Evolutionary conservation across 2,888 invertebrate genomes (phyloP), one percentile per base, ranked within the genome.

Genomic region (Machimus rusticus): DNA sequence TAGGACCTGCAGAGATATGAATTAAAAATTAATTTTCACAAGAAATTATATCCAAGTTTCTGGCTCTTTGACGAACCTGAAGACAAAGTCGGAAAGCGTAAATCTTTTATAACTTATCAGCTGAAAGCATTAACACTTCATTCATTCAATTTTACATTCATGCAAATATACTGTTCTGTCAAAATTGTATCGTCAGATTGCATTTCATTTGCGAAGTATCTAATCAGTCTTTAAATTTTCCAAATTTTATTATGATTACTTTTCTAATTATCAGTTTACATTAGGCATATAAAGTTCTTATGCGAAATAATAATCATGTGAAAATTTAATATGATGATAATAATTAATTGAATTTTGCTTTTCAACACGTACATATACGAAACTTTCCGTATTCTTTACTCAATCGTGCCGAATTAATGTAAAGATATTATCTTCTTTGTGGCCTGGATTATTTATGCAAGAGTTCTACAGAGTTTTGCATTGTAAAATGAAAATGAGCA

Each of bases 1-100:
- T 57, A 92, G 88, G 4, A 90, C 92, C 92, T 92, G 74, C 14
- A 57, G 3, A 55, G 16, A 19, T 23, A 57, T 8, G 19, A 19
- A 55, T 6, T 55, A 57, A 57, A 57, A n/a, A 57, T 55, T 55
- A n/a, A 55, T 19, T 55, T n/a, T 19, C 4, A 16, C 14, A 28
- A 3, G 16, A 55, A 5, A 55, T 19, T 0, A n/a, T 19, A 1
- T 55, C 19, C 16, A n/a, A n/a, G 19, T 2, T 55, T 55, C 16
- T 55, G 55, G 55, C 55, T n/a, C 6, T 16, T n/a, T 55, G 16
- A 16, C 55, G 19, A 16, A 4, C 3, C 2, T 55, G 55, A 19
- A 55, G 55, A 55, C 3, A 55, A 55, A n/a, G 5, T 19, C n/a
- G n/a, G 55, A 55, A 55, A 55, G 34, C 34, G 34, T 34, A 34